Evolutionary conservation across 2,797 vertebrate genomes (phyloP).

Genomic region (Acanthurus lineatus): DNA sequence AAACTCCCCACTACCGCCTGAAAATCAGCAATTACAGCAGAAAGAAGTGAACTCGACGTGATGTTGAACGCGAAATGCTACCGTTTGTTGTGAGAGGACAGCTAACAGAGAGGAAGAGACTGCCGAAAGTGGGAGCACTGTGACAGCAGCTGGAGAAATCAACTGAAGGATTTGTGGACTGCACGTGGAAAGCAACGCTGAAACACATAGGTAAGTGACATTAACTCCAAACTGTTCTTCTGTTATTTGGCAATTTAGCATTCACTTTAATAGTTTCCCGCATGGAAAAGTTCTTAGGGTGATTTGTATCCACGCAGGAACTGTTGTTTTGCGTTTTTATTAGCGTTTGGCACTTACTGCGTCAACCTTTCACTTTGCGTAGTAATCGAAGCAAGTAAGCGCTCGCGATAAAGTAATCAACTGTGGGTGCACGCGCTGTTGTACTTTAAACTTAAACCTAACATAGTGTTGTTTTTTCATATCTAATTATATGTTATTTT

Average conservation of each 20-base stretch:
- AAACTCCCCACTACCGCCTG: conserved; percentile 24
- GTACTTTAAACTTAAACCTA: background rate
- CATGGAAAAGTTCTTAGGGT: background rate
- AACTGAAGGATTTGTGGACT: conserved; percentile 30
- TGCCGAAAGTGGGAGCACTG: conserved; percentile 53
- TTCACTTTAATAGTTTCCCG: rapidly evolving
- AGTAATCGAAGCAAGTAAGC: conserved; percentile 8
- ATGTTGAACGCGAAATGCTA: conserved; percentile 65
- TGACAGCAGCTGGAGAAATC: conserved; percentile 59
- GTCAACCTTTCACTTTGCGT: conserved; percentile 18
- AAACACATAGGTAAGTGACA: conserved; percentile 57
- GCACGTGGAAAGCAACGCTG: conserved; percentile 70
- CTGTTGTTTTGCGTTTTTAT: background rate
- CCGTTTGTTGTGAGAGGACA: conserved; percentile 41
- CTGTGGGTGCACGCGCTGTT: background rate
- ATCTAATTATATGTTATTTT: background rate
- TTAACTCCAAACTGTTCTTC: background rate
- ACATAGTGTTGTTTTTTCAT: rapidly evolving
- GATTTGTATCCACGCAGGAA: background rate
- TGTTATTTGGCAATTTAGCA: background rate
- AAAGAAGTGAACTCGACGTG: conserved; percentile 48
- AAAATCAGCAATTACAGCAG: conserved; percentile 23
- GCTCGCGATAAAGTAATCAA: conserved; percentile 29
- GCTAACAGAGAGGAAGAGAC: conserved; percentile 32
- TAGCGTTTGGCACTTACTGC: conserved; percentile 6